Evolutionary conservation across 2,888 invertebrate species (phyloP).

Genomic region (Agrochola litura): DNA sequence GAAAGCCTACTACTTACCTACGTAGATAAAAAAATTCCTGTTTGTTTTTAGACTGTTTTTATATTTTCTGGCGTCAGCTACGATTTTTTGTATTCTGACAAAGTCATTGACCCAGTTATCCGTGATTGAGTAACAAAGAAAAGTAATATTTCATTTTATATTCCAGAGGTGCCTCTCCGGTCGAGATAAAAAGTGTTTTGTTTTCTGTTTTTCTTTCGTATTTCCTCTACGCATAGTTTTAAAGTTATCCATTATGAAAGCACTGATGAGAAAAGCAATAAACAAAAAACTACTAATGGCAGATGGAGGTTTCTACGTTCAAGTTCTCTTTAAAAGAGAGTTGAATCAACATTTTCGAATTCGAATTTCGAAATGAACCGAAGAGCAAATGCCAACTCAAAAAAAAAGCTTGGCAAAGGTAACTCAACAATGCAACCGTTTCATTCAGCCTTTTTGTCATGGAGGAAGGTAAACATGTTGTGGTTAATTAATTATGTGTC

Average conservation of each 20-base stretch:
- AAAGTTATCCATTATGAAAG: slow-evolving; percentile 19
- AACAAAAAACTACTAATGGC: neutral
- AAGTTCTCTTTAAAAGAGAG: neutral
- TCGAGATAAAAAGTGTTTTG: slow-evolving; percentile 43
- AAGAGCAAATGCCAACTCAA: neutral
- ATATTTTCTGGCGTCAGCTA: slow-evolving; percentile 24
- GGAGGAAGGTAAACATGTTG: slow-evolving; percentile 38
- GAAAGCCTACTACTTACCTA: neutral
- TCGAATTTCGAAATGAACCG: slow-evolving; percentile 26
- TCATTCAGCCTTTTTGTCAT: slow-evolving; percentile 30
- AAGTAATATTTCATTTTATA: slow-evolving; percentile 55
- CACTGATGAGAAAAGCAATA: neutral
- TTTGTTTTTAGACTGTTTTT: slow-evolving; percentile 29
- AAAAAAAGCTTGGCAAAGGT: slow-evolving; percentile 15
- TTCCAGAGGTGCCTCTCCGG: slow-evolving; percentile 22
- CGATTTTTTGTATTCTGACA: slow-evolving; percentile 24
- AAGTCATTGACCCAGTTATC: slow-evolving; percentile 51
- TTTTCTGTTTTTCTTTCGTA: slow-evolving; percentile 21
- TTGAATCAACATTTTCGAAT: neutral
- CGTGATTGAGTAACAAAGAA: slow-evolving; percentile 43
- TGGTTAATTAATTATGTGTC: slow-evolving; percentile 58
- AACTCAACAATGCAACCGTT: slow-evolving; percentile 21
- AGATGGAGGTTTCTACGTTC: neutral
- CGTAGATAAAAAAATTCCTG: no score
- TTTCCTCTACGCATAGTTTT: slow-evolving; percentile 42